Evolutionary conservation across 1,140 invertebrate species (phyloP), one percentile per base, ranked within the genome.

Genomic region (Hormaphis cornu): DNA sequence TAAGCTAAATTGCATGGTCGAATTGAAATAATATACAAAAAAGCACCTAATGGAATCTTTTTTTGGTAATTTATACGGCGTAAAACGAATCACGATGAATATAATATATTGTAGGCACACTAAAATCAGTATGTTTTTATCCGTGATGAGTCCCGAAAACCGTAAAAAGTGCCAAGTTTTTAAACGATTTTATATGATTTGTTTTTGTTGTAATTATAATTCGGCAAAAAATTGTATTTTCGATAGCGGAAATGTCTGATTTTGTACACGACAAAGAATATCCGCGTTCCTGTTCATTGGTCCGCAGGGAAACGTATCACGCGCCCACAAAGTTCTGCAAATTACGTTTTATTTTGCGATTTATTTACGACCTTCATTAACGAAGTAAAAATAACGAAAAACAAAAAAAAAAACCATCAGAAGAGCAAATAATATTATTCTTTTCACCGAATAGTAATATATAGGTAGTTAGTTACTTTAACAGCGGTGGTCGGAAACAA

Each of bases 151-250:
- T n/a, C n/a, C n/a, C n/a, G n/a, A n/a, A n/a, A n/a, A n/a, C n/a
- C n/a, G n/a, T n/a, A n/a, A n/a, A n/a, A n/a, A n/a, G n/a, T n/a
- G n/a, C n/a, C n/a, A n/a, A n/a, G n/a, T n/a, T n/a, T n/a, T 58
- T 24, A 4, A 58, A 58, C 20, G 54, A 22, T 56, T 37, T 56
- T 37, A 2, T n/a, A n/a, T n/a, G n/a, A n/a, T n/a, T n/a, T n/a
- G n/a, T n/a, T n/a, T n/a, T 2, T 37, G n/a, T 37, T 24, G 12
- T 56, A 3, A 37, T 33, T 88, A 72, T 10, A 72, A 33, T 37
- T 37, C 12, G 20, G 20, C 1, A 20, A 56, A 56, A 56, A 24
- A 56, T 37, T 56, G 33, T 37, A 37, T 14, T 56, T 18, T 58
- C 35, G 40, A 58, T 58, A 6, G 33, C 40, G 33, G 16, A 24